phyloP scores from a whole-genome alignment of 2,888 invertebrate species.

The Drosophila limbata region DNA sequence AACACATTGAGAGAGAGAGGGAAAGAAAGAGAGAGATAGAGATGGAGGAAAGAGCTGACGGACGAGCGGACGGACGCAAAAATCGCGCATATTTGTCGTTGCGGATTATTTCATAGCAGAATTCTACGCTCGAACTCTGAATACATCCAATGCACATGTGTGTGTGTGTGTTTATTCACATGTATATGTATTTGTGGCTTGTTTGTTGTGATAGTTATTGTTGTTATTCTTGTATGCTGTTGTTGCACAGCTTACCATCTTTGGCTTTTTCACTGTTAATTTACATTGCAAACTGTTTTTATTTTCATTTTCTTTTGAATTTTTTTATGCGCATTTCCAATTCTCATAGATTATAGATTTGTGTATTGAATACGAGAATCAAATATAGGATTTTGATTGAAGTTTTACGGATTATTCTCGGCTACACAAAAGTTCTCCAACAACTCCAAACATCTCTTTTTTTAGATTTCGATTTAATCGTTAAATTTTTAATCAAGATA shows the following conservation, averaged over 20 bases:
- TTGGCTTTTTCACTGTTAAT: conserved; percentile 62
- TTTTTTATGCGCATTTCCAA: conserved; percentile 56
- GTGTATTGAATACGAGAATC: conserved; percentile 13
- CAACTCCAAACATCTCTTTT: too few species aligned
- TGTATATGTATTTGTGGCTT: conserved; percentile 29
- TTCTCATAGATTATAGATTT: conserved; percentile 66
- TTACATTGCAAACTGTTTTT: conserved; percentile 69
- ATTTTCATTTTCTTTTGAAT: conserved; percentile 42
- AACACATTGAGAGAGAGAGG: conserved; percentile 24
- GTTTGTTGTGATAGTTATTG: conserved; percentile 31
- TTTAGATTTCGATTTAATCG: too few species aligned
- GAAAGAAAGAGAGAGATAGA: not conserved
- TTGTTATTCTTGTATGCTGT: conserved; percentile 23
- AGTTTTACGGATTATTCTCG: conserved; percentile 4
- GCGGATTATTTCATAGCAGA: conserved; percentile 78
- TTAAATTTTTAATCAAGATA: too few species aligned
- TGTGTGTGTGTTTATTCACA: conserved; percentile 10
- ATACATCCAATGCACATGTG: conserved; percentile 23
- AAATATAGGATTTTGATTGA: conserved; percentile 7
- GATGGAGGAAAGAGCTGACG: not conserved
- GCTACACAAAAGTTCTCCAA: not conserved
- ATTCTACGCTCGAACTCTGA: conserved; percentile 56
- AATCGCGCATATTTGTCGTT: conserved; percentile 80
- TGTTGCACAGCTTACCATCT: conserved; percentile 46
- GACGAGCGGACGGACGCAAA: conserved; percentile 24